Percentiles rank a stretch among this genome's conserved stretches.
Evolutionary conservation across 2,888 invertebrate species (phyloP).

Genomic region (Pardosa pseudoannulata): DNA sequence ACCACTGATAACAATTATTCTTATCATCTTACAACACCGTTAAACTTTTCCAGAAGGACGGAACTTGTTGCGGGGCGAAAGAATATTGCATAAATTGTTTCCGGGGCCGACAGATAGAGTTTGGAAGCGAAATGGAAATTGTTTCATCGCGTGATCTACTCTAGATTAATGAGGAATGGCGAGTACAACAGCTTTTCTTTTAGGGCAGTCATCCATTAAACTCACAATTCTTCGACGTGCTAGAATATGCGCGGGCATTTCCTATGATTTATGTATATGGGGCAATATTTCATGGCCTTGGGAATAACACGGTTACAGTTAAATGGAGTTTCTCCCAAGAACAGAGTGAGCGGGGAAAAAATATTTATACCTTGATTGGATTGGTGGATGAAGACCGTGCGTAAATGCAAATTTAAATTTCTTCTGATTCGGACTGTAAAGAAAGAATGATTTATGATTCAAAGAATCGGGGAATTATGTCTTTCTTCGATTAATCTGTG

Average conservation of each 20-base stretch:
- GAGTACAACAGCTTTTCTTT: background rate
- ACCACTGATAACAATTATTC: conserved; percentile 11
- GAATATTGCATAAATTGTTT: background rate
- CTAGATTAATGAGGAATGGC: background rate
- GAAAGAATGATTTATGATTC: no score
- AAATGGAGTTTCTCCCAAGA: background rate
- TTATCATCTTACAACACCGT: conserved; percentile 6
- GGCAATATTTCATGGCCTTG: background rate
- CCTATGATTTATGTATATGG: background rate
- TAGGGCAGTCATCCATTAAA: background rate
- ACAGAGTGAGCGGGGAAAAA: no score
- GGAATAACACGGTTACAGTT: background rate
- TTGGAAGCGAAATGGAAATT: conserved; percentile 11
- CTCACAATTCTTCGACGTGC: background rate
- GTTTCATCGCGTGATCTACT: background rate
- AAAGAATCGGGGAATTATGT: no score
- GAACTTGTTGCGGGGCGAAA: conserved; percentile 4
- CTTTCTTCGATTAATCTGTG: no score
- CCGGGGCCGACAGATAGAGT: background rate
- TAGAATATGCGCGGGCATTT: background rate
- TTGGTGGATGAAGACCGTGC: no score
- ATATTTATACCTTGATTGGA: no score
- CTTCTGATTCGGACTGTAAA: no score
- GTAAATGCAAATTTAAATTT: no score
- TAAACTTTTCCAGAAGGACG: background rate